Base-by-base conservation (phyloP, 1,140 invertebrate genomes). In the Drosophila asahinai region DNA sequence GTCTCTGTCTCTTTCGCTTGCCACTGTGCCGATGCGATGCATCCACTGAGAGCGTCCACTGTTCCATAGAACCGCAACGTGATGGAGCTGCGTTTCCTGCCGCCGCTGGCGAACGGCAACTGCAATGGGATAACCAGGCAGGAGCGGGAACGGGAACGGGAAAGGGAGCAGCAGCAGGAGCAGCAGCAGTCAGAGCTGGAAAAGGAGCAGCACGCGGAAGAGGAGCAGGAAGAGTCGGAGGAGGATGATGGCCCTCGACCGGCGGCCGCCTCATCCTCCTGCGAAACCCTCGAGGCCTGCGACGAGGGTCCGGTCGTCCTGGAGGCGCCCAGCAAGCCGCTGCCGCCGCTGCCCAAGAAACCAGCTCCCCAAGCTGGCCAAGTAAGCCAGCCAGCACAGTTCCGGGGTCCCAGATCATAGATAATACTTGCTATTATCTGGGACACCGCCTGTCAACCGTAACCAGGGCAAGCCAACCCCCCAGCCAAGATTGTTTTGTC, bases 11-110 rank as follows among this genome's bases (percentile, higher is more conserved):
- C 59, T 77, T 27, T 63, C 59, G 57, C 54, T 49, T 42, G 38
- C 12, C 51, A 61, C 58, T 76, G 42, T 73, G 64, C 52, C 54
- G 36, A 49, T 51, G 42, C 43, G 66, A 15, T 55, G 52, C 52
- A 40, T 64, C 67, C 67, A 81, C 67, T 87, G 66, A 87, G 87
- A 87, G 87, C 82, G 75, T 91, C 72, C 81, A 74, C 75, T 89
- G 76, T 93, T 93, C 63, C 89, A 19, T 57, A 93, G 92, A 93
- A 93, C 81, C 92, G 92, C 64, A 93, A 93, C 57, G 92, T 93
- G 19, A 93, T 93, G 92, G 92, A 93, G 90, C 86, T 93, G 52
- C 92, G 92, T 36, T 93, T 93, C 58, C 68, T 93, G 80, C 91
- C 89, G 33, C 80, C 77, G 3, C 62, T 73, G 38, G 45, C 74